phyloP scores from a whole-genome alignment of 2,888 invertebrate genomes.

The Nephrotoma flavescens region DNA sequence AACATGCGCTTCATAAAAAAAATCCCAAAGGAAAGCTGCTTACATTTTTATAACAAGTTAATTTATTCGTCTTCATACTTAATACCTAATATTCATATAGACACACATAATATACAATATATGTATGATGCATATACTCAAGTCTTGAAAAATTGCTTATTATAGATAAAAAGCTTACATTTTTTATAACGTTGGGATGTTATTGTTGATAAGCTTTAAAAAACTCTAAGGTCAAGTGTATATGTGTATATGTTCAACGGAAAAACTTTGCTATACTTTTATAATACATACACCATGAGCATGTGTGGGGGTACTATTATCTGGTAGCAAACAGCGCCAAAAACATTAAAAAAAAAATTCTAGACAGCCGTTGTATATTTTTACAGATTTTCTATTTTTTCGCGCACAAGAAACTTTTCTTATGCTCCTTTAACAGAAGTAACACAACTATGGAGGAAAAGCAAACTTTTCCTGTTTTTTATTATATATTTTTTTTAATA shows the following conservation, averaged over 20 bases:
- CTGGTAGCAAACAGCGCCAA: neutral
- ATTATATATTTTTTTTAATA: neutral
- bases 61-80: neutral
- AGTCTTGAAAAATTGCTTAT: neutral
- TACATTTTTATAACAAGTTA: neutral
- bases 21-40: too few species aligned
- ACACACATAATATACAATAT: neutral
- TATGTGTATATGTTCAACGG: neutral
- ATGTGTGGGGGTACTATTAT: neutral
- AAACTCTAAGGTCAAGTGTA: neutral
- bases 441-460: neutral
- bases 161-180: neutral
- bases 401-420: neutral
- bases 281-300: neutral
- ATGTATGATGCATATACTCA: neutral
- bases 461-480: neutral
- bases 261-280: neutral
- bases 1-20: too few species aligned
- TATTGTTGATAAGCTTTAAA: neutral
- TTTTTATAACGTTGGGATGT: neutral
- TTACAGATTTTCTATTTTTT: neutral
- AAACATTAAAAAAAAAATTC: neutral
- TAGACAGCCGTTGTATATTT: neutral
- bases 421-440: neutral
- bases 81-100: neutral